Evolutionary conservation across 2,888 invertebrate species (phyloP).

Genomic region (Sinopyrophorus schimmeli): DNA sequence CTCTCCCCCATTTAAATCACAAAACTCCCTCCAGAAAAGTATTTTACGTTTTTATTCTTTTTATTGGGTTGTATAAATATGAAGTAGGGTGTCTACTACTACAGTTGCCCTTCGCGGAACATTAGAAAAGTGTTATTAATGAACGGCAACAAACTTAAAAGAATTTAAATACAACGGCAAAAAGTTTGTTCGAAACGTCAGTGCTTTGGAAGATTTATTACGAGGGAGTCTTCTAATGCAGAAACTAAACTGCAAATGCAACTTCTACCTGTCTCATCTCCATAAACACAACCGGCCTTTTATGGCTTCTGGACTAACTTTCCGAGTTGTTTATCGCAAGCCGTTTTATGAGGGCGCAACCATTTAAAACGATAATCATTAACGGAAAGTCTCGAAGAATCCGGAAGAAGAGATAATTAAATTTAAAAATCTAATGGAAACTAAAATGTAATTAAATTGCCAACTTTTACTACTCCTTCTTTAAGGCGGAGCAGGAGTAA

Average conservation of each 20-base stretch:
- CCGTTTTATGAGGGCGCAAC: conserved; percentile 32
- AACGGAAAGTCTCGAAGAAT: conserved; percentile 24
- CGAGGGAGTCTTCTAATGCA: neutral
- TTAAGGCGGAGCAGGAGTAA: too few species aligned
- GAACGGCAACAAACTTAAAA: neutral
- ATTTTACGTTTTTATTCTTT: conserved; percentile 52
- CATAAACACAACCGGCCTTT: conserved; percentile 10
- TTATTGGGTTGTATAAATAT: conserved; percentile 52
- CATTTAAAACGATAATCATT: conserved; percentile 27
- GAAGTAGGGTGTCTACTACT: conserved; percentile 42
- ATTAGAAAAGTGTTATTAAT: conserved; percentile 12
- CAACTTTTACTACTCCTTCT: conserved; percentile 20
- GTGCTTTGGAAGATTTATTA: neutral
- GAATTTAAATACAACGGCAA: neutral
- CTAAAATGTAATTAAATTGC: conserved; percentile 21
- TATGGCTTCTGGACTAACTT: conserved; percentile 16
- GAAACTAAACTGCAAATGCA: conserved; percentile 8
- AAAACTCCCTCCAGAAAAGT: conserved; percentile 48
- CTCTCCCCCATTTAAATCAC: conserved; percentile 48
- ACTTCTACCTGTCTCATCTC: conserved; percentile 10
- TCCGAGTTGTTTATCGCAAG: conserved; percentile 19
- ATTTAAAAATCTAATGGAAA: conserved; percentile 23
- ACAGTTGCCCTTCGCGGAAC: conserved; percentile 13
- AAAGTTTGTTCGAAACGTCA: neutral
- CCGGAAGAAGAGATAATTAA: conserved; percentile 20